Evolutionary conservation across 2,113 vertebrate species (phyloP).

Genomic region (Podarcis cretensis): DNA sequence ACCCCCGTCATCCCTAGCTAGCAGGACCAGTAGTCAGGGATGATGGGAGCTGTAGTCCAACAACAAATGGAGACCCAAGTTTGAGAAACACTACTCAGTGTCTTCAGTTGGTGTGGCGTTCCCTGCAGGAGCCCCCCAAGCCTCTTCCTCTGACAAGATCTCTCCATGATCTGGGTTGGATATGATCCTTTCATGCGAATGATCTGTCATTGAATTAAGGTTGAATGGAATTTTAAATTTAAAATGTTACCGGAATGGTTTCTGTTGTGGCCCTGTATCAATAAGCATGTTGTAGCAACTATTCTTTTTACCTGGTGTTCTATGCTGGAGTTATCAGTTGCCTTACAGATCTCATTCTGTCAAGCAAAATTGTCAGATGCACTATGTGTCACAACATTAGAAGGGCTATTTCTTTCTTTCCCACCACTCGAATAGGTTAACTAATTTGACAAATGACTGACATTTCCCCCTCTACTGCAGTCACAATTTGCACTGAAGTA

Average conservation of each 20-base stretch:
- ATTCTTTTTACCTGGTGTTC: neutral
- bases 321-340: slow-evolving; percentile 25
- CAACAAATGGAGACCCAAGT: too few relatives aligned
- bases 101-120: too few relatives aligned
- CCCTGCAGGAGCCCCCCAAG: too few relatives aligned
- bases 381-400: neutral
- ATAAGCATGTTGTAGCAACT: accelerated
- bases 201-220: neutral
- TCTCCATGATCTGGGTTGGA: too few relatives aligned
- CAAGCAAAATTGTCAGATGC: neutral
- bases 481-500: slow-evolving; percentile 53
- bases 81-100: too few relatives aligned
- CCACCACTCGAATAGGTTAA: neutral
- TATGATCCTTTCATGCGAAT: neutral
- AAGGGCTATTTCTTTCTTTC: slow-evolving; percentile 35
- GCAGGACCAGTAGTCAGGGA: too few relatives aligned
- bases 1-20: too few relatives aligned
- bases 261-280: neutral
- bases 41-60: too few relatives aligned
- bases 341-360: slow-evolving; percentile 26
- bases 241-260: neutral
- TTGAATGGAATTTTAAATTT: neutral
- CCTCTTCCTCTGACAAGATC: too few relatives aligned
- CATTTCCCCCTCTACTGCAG: slow-evolving; percentile 19
- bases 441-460: slow-evolving; percentile 46